These are phyloP conservation scores for Scomber colias DNA, from an alignment of 2,113 vertebrate genomes.

Conservation along the genomic window DNA sequence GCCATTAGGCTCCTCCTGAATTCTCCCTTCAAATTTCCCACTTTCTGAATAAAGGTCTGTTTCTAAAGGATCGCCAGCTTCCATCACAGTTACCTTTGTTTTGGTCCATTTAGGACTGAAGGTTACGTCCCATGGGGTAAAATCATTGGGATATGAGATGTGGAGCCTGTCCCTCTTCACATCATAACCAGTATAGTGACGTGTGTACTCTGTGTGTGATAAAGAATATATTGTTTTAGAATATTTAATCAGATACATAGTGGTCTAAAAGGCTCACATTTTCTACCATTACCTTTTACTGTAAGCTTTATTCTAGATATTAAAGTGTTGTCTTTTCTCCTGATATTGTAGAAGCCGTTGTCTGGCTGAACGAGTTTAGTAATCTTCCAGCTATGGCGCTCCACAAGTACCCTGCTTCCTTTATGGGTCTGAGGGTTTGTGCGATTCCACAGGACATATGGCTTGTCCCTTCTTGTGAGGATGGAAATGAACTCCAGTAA, in stretches of 20 bases:
- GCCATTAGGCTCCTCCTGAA: fast-evolving
- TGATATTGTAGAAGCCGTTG: conserved; percentile 63
- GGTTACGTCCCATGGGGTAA: neutral
- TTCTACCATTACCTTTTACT: conserved; percentile 50
- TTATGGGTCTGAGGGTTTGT: neutral
- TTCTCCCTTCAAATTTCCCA: neutral
- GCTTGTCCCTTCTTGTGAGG: fast-evolving
- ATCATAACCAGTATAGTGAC: fast-evolving
- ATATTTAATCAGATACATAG: neutral
- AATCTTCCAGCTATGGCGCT: fast-evolving
- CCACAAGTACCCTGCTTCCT: neutral
- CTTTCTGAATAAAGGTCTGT: fast-evolving
- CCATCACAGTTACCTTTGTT: neutral
- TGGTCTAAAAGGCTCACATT: neutral
- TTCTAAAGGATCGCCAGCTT: fast-evolving
- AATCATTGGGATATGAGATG: fast-evolving
- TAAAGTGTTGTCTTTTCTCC: conserved; percentile 9
- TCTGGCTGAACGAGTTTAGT: conserved; percentile 27
- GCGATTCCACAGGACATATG: conserved; percentile 58
- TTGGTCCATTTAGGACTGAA: neutral
- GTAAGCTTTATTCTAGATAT: neutral
- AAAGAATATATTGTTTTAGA: neutral
- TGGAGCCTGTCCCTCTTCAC: fast-evolving
- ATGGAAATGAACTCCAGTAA: conserved; percentile 44
- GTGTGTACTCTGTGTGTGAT: conserved; percentile 24